Evolutionary conservation across 2,888 invertebrate genomes (phyloP).

Genomic region (Salpingus planirostris): DNA sequence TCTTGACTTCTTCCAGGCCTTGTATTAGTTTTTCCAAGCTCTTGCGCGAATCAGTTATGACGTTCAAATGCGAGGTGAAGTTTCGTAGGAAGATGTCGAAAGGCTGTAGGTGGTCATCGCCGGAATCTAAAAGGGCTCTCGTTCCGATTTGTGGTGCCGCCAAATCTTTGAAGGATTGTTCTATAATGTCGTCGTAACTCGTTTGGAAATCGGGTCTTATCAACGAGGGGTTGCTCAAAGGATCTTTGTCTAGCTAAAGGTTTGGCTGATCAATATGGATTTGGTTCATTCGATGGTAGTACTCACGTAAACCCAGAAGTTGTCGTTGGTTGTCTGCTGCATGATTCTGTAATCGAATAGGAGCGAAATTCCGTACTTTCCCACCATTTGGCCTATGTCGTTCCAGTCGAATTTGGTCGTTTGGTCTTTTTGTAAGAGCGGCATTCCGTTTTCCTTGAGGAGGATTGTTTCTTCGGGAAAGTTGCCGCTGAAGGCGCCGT

Average conservation of each 20-base stretch:
- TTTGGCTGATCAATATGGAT: too few relatives aligned
- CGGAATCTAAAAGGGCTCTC: too few relatives aligned
- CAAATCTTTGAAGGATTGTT: constrained; percentile 18
- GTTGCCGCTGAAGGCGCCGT: neutral
- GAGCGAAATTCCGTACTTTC: constrained; percentile 36
- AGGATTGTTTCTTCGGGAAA: constrained; percentile 33
- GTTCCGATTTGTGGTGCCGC: constrained; percentile 1
- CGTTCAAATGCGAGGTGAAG: constrained; percentile 21
- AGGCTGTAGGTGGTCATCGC: constrained; percentile 8
- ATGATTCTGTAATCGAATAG: constrained; percentile 31
- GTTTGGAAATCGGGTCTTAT: constrained; percentile 13
- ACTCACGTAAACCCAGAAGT: constrained; percentile 4
- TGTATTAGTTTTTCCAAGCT: neutral
- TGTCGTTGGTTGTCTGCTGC: constrained; percentile 1
- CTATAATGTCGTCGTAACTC: constrained; percentile 22
- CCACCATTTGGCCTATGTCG: constrained; percentile 30
- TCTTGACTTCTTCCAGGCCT: neutral
- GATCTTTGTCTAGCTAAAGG: constrained; percentile 1
- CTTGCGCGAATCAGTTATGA: constrained; percentile 19
- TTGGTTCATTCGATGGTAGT: too few relatives aligned
- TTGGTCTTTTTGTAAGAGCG: constrained; percentile 21
- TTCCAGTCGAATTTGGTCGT: constrained; percentile 28
- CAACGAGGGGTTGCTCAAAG: constrained; percentile 20
- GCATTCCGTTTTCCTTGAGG: constrained; percentile 32
- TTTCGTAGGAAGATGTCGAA: constrained; percentile 26